phyloP scores from a whole-genome alignment of 2,888 invertebrate genomes.

The Anorthoa munda region DNA sequence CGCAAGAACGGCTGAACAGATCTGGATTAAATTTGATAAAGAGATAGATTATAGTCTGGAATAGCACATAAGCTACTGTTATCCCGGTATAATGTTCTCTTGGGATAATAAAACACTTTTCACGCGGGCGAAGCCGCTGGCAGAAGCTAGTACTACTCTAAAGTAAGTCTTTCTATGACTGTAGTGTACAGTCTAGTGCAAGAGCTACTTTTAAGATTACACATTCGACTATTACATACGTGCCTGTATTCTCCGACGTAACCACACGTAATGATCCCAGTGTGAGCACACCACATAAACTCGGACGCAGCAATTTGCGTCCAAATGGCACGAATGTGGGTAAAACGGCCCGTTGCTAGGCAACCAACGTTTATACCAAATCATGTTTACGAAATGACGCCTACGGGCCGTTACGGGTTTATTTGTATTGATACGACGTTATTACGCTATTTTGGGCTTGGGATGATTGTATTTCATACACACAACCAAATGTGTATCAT shows the following conservation, averaged over 20 bases:
- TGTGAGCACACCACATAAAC: slow-evolving; percentile 53
- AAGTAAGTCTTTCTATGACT: too few relatives aligned
- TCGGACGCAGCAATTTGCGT: slow-evolving; percentile 70
- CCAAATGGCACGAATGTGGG: slow-evolving; percentile 64
- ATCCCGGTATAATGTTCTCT: too few relatives aligned
- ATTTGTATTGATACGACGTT: slow-evolving; percentile 53
- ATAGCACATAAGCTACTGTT: too few relatives aligned
- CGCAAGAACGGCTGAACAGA: too few relatives aligned
- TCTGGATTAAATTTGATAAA: too few relatives aligned
- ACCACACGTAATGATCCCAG: slow-evolving; percentile 36
- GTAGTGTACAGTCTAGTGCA: neutral
- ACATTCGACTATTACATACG: slow-evolving; percentile 4
- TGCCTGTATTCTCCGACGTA: slow-evolving; percentile 5
- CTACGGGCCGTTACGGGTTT: slow-evolving; percentile 41
- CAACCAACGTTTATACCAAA: slow-evolving; percentile 61
- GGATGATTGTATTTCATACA: slow-evolving; percentile 20
- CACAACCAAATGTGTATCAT: neutral
- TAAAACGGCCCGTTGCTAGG: slow-evolving; percentile 62
- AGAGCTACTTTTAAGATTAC: neutral
- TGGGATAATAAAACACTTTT: too few relatives aligned
- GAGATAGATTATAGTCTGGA: too few relatives aligned
- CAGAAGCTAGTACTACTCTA: too few relatives aligned
- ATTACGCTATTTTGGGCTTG: slow-evolving; percentile 27
- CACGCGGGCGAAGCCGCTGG: too few relatives aligned
- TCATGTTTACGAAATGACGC: slow-evolving; percentile 56